These are phyloP conservation scores for Corydoras sp. DNA, from an alignment of 2,113 vertebrate species.

Conservation along the genomic window DNA sequence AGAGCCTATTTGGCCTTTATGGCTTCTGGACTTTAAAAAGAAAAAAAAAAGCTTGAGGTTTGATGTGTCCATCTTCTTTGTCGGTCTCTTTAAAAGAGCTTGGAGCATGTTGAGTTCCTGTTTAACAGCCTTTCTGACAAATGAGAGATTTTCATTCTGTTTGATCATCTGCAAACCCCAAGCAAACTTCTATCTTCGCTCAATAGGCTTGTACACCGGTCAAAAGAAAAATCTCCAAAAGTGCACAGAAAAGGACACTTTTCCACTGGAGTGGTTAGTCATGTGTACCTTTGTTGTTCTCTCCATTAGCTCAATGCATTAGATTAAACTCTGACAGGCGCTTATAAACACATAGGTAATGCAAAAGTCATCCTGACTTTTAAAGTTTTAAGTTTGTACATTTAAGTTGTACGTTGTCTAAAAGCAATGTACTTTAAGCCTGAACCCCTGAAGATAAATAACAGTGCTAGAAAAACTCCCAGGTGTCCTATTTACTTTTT, in stretches of 20 bases:
- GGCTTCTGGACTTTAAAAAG: conserved; percentile 9
- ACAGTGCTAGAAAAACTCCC: too few relatives aligned
- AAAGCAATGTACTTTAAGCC: too few relatives aligned
- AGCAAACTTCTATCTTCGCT: neutral
- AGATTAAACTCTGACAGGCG: conserved; percentile 23
- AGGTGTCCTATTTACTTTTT: too few relatives aligned
- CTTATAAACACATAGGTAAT: conserved; percentile 36
- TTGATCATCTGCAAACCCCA: conserved; percentile 21
- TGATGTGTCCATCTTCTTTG: neutral
- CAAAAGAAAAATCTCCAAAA: neutral
- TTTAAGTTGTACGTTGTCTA: too few relatives aligned
- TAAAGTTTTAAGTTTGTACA: too few relatives aligned
- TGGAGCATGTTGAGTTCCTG: conserved; percentile 10
- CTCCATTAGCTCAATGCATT: conserved; percentile 13
- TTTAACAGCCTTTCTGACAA: conserved; percentile 21
- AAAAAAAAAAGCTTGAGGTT: neutral
- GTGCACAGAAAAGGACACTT: neutral
- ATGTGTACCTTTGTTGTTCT: conserved; percentile 21
- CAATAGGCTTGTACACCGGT: neutral
- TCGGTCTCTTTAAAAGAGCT: conserved; percentile 21
- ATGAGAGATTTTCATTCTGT: conserved; percentile 13
- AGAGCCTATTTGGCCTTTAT: conserved; percentile 32
- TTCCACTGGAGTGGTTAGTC: conserved; percentile 1
- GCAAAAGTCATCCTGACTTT: neutral
- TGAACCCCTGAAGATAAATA: neutral